phyloP scores from a whole-genome alignment of 1,140 invertebrate genomes.

The Leptinotarsa defecta region DNA sequence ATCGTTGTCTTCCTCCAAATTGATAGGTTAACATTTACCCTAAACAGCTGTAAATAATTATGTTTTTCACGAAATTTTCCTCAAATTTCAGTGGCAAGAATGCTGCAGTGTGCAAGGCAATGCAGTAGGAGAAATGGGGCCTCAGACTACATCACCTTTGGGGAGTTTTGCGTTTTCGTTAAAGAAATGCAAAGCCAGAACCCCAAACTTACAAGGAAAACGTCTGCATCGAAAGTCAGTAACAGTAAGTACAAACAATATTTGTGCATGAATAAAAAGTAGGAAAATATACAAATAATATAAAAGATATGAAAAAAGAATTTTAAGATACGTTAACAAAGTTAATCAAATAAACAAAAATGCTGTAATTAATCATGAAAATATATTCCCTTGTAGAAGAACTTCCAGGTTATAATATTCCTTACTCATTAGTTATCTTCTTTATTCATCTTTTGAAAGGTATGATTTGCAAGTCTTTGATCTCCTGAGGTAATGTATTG shows the following conservation, averaged over 20 bases:
- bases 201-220: constrained; percentile 44
- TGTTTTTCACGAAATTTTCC: constrained; percentile 6
- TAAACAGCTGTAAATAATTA: neutral
- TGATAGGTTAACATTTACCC: neutral
- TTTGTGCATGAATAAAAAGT: neutral
- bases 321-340: no score
- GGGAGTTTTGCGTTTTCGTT: constrained; percentile 70
- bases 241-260: constrained; percentile 37
- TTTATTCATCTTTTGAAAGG: no score
- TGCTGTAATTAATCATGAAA: no score
- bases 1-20: neutral
- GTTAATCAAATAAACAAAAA: no score
- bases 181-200: constrained; percentile 61
- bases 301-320: no score
- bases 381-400: no score
- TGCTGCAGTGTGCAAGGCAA: constrained; percentile 65
- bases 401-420: no score
- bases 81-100: constrained; percentile 61
- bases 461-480: no score
- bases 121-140: constrained; percentile 60
- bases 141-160: constrained; percentile 64
- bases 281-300: no score
- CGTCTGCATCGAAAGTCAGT: constrained; percentile 38
- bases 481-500: no score
- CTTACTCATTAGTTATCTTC: no score